A percentile compares a stretch with the other conserved stretches of the same genome.
Evolutionary conservation across 2,113 vertebrate genomes (phyloP).

Genomic region (Gavialis gangeticus): DNA sequence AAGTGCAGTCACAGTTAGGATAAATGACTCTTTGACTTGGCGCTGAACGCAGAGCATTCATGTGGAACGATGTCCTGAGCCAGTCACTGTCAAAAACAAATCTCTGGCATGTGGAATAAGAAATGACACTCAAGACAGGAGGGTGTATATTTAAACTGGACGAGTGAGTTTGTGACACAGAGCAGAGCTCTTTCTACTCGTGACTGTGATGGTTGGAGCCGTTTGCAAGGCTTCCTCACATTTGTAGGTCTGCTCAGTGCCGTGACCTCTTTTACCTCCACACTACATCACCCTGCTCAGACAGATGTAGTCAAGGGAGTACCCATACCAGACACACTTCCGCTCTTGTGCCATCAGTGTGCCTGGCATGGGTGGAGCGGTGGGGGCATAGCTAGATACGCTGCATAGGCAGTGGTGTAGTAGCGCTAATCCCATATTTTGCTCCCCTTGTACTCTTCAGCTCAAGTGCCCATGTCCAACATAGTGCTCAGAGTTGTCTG

Average conservation of each 20-base stretch:
- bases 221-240: neutral
- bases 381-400: neutral
- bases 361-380: neutral
- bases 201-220: neutral
- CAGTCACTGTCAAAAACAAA: neutral
- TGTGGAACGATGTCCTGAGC: neutral
- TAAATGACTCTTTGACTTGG: neutral
- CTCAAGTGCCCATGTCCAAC: neutral
- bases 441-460: neutral
- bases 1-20: neutral
- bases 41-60: neutral
- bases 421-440: neutral
- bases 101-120: neutral
- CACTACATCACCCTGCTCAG: neutral
- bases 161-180: neutral
- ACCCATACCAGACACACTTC: neutral
- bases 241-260: neutral
- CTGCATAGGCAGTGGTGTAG: neutral
- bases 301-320: neutral
- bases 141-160: neutral
- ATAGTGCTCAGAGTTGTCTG: neutral
- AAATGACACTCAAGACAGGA: neutral
- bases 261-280: neutral
- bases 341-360: neutral
- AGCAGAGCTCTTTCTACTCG: neutral